A percentile compares a stretch with the other conserved stretches of the same genome.
Evolutionary conservation across 2,113 vertebrate genomes (phyloP).

Genomic region (Phalacrocorax brasilianus): DNA sequence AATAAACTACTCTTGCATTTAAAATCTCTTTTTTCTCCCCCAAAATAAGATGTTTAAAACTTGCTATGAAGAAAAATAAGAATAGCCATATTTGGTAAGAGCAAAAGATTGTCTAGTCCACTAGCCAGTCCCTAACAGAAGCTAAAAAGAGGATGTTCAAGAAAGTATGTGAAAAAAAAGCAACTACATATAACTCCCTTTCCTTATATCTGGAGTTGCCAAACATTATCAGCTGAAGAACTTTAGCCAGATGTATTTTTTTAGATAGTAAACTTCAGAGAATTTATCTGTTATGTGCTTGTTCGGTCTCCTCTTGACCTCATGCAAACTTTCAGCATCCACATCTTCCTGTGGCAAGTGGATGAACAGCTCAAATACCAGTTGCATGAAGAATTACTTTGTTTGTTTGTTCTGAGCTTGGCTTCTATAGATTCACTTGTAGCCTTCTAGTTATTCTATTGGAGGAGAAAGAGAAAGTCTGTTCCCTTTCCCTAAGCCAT

Average conservation of each 20-base stretch:
- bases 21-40: background rate
- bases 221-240: background rate
- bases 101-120: background rate
- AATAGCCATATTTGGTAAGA: background rate
- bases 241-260: background rate
- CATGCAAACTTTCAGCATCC: background rate
- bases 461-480: background rate
- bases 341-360: background rate
- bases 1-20: background rate
- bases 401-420: background rate
- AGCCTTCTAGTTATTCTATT: background rate
- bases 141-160: background rate
- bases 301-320: background rate
- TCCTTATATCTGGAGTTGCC: background rate
- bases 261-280: background rate
- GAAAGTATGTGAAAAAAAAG: background rate
- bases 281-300: background rate
- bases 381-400: background rate
- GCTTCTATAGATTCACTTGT: background rate
- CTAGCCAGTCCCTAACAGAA: background rate
- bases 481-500: background rate
- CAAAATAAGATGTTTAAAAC: background rate
- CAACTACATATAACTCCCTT: background rate
- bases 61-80: background rate
- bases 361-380: background rate